Conservation (phyloP, 2,113 vertebrate species). For the Psophia crepitans region DNA sequence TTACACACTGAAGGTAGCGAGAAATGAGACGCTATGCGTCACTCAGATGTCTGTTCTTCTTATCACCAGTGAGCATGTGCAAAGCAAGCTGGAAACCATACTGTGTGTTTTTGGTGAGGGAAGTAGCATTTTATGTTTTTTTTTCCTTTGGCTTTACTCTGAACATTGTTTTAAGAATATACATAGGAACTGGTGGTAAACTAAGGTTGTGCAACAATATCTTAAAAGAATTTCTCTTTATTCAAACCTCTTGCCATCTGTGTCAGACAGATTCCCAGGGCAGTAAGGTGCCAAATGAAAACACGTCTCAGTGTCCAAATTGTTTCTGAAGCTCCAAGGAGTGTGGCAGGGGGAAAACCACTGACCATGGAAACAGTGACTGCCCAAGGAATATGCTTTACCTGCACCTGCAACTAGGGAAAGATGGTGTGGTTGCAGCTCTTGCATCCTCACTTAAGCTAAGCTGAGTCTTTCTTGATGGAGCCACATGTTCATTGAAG, state of each 20-base stretch:
- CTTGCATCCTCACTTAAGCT: not conserved
- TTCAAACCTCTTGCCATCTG: not conserved
- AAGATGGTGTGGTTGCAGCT: not conserved
- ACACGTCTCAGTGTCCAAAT: not conserved
- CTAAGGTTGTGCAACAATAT: not conserved
- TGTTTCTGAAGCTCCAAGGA: not conserved
- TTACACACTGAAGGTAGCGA: not conserved
- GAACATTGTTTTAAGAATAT: not conserved
- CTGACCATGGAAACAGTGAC: not conserved
- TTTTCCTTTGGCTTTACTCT: not conserved
- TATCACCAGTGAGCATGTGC: not conserved
- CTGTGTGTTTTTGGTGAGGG: not conserved
- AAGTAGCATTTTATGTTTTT: not conserved
- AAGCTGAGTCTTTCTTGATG: not conserved
- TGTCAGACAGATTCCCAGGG: not conserved
- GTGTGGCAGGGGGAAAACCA: rapidly evolving
- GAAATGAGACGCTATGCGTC: not conserved
- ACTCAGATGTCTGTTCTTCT: not conserved
- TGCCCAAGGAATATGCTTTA: not conserved
- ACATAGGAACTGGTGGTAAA: not conserved
- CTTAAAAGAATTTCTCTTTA: not conserved
- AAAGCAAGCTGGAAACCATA: not conserved
- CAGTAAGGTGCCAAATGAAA: not conserved
- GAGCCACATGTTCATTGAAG: not conserved
- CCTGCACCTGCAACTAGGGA: not conserved